Evolutionary conservation across 2,888 invertebrate genomes (phyloP), one percentile per base, ranked within the genome.

Genomic region (Nemapogon koenigi): DNA sequence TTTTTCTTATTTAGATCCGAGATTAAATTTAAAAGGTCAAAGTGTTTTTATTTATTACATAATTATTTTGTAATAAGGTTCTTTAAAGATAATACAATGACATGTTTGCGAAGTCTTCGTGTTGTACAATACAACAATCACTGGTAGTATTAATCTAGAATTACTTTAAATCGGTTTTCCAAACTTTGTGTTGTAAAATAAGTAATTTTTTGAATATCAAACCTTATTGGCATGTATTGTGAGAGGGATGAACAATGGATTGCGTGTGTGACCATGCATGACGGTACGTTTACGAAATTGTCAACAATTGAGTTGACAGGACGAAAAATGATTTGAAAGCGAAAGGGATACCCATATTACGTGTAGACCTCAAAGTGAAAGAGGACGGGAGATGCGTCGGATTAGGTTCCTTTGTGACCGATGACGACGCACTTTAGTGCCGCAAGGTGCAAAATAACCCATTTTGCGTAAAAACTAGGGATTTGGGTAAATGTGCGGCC

Each of bases 391-490:
- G 63, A 64, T 48, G 48, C 42, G 45, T 43, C 48, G 61, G 70
- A 73, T 72, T 71, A 68, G 54, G 52, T 55, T 41, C 55, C 53
- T 66, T 69, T 71, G 66, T 69, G 53, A 55, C 31, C 47, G 54
- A 61, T 67, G 69, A 67, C 59, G 61, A 47, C 47, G 53, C 60
- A 56, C 59, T 59, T 62, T 55, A 46, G 57, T 43, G 49, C 46
- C 49, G 72, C 73, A 76, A 76, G 75, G 75, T 76, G 75, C 63
- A 62, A 49, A 19, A 13, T 59, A 72, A 71, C 72, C 70, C 71
- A 72, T 72, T 73, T 68, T 64, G 69, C 63, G 60, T 60, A 65
- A 64, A 70, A 65, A 61, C 54, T 46, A 44, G 48, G 49, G 48
- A 49, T 60, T 62, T 56, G 46, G 50, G 49, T 45, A 43, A 45